Evolutionary conservation across 2,113 vertebrate species (phyloP).

Genomic region (Vanacampus margaritifer): DNA sequence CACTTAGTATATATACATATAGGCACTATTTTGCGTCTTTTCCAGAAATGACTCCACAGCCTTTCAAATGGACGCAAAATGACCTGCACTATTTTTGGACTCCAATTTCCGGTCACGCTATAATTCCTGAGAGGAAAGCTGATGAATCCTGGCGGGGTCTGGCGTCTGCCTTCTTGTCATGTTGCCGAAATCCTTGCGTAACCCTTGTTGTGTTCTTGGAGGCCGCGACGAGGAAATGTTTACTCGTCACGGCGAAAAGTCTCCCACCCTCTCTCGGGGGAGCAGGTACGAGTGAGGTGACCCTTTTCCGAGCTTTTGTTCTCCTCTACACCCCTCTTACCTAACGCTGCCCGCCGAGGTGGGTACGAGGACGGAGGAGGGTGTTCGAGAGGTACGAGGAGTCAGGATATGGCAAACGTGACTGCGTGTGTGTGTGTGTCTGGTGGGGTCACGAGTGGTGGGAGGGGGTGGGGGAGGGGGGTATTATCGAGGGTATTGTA

Average conservation of each 20-base stretch:
- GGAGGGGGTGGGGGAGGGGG: conserved; percentile 28
- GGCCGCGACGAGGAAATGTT: conserved; percentile 70
- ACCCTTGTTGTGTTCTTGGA: conserved; percentile 66
- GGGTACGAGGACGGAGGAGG: neutral
- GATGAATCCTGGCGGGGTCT: neutral
- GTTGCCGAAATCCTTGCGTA: conserved; percentile 38
- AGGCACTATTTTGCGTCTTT: no score
- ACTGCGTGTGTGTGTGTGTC: no score
- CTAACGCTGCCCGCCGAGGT: conserved; percentile 5
- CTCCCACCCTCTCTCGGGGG: conserved; percentile 72
- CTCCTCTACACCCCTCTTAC: conserved; percentile 16
- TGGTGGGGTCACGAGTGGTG: no score
- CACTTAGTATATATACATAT: no score
- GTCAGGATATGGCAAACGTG: conserved; percentile 69
- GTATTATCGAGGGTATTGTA: conserved; percentile 58
- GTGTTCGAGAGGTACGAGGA: conserved; percentile 9
- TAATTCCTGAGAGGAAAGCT: conserved; percentile 13
- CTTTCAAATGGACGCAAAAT: conserved; percentile 1
- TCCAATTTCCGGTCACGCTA: neutral
- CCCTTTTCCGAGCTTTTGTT: conserved; percentile 34
- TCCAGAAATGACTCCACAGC: neutral
- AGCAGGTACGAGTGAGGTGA: conserved; percentile 61
- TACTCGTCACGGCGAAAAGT: conserved; percentile 65
- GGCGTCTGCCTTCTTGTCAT: neutral
- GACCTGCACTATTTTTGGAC: neutral